Evolutionary conservation across 2,113 vertebrate species (phyloP).

Genomic region (Rhinolophus sinicus): DNA sequence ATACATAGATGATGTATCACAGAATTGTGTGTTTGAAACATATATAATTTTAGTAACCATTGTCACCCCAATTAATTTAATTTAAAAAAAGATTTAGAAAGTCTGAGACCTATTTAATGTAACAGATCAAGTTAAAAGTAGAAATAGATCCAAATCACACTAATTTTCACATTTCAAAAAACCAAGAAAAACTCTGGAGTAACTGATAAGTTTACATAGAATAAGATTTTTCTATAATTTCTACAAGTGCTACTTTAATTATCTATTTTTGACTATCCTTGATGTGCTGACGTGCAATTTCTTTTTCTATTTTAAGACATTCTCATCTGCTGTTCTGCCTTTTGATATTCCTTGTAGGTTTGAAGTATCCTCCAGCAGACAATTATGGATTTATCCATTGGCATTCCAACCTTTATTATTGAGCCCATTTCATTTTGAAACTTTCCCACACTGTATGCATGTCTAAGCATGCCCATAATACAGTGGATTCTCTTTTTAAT

Average conservation of each 20-base stretch:
- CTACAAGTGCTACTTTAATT: conserved; percentile 45
- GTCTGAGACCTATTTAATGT: neutral
- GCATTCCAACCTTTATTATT: conserved; percentile 56
- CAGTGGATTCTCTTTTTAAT: conserved; percentile 55
- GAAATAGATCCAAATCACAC: conserved; percentile 2
- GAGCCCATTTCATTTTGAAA: conserved; percentile 61
- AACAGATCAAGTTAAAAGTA: conserved; percentile 24
- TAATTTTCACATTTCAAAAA: neutral
- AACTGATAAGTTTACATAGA: conserved; percentile 31
- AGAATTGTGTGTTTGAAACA: no score
- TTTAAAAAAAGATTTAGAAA: neutral
- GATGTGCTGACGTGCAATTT: conserved; percentile 51
- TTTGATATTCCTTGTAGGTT: conserved; percentile 58
- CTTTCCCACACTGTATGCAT: conserved; percentile 50
- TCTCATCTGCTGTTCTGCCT: conserved; percentile 54
- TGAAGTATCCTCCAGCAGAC: conserved; percentile 63
- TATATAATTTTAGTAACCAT: no score
- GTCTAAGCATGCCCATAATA: conserved; percentile 24
- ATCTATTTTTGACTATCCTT: conserved; percentile 61
- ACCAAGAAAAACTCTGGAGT: neutral
- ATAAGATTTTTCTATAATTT: conserved; percentile 48
- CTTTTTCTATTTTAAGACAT: conserved; percentile 73
- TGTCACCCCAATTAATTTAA: no score
- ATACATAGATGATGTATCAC: no score
- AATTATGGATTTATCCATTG: conserved; percentile 72